Base-by-base conservation (phyloP, 2,113 vertebrate genomes). In the Pycnonotus jocosus region DNA sequence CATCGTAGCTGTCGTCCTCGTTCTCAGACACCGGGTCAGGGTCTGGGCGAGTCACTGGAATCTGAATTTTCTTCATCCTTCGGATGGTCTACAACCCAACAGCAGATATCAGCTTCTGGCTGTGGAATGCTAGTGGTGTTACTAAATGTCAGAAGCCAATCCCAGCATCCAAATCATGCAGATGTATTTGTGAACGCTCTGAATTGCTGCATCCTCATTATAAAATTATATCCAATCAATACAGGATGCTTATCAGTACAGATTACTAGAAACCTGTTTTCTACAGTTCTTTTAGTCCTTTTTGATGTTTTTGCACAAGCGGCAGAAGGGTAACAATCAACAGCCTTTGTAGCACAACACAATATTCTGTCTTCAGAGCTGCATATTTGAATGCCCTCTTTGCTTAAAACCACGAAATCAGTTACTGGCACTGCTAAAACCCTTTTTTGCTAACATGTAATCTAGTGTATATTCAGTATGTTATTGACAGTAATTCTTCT, bases 41-140 rank as follows among this genome's bases (percentile, higher is more conserved):
- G 54, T 99, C 99, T 2, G 98, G 97, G 31, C 98, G 98, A 68
- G 98, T 96, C 95, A 99, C 98, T 9, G 99, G 99, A 74, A 99
- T 98, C 76, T 99, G 99, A 79, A 99, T 98, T 98, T 99, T 99
- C 97, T 99, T 98, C 97, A 99, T 99, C 88, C 99, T 98, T 89
- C 99, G 98, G 96, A 99, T 99, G 84, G 99, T 99, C 99, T 99
- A 92, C n/a, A 92, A 69, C 11, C 45, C 51, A 68, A 77, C 1
- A 77, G 4, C 22, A 79, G n/a, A 0, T 13, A 56, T 88, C 35
- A 88, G 77, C 47, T 86, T 50, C 73, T 66, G 71, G 17, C 91
- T 64, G 3, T 9, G n/a, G 6, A 70, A 86, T 6, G 33, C 51
- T 64, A 47, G 48, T 3, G 12, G 30, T 33, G 33, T 28, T 35